Percentiles rank a stretch among this genome's conserved stretches.
Evolutionary conservation across 1,140 invertebrate species (phyloP).

Genomic region (Pemphigus obesinymphae): DNA sequence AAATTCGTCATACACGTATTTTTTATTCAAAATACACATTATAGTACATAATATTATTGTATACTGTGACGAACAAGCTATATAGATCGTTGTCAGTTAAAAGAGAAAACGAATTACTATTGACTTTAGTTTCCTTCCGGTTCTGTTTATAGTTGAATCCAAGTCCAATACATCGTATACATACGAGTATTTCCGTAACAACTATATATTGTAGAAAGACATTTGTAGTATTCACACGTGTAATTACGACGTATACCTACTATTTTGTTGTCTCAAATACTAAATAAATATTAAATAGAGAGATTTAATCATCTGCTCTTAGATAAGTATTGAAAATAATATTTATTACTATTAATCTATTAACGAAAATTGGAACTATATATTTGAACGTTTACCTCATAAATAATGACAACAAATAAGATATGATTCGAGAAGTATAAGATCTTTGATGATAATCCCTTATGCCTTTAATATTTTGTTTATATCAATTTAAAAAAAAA

Average conservation of each 20-base stretch:
- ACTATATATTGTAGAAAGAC: neutral
- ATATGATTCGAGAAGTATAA: neutral
- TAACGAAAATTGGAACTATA: neutral
- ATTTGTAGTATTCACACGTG: constrained; percentile 18
- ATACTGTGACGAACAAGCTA: constrained; percentile 4
- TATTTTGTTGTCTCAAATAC: neutral
- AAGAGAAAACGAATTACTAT: constrained; percentile 18
- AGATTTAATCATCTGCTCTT: neutral
- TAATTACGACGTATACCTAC: neutral
- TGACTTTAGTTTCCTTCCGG: constrained; percentile 26
- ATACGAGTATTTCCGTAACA: constrained; percentile 12
- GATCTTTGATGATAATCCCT: neutral
- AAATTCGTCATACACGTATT: neutral
- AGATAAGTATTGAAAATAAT: neutral
- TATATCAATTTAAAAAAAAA: no score
- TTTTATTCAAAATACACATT: neutral
- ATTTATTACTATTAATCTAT: neutral
- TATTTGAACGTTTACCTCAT: neutral
- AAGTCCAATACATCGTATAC: neutral
- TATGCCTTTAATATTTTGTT: no score
- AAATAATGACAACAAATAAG: neutral
- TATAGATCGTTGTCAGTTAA: neutral
- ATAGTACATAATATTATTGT: neutral
- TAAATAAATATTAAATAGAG: constrained; percentile 20
- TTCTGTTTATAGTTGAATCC: constrained; percentile 17